A percentile compares a stretch with the other conserved stretches of the same genome.
These are phyloP conservation scores for Sebastes nivosus DNA, from an alignment of 2,797 vertebrate genomes.

Conservation along the genomic window DNA sequence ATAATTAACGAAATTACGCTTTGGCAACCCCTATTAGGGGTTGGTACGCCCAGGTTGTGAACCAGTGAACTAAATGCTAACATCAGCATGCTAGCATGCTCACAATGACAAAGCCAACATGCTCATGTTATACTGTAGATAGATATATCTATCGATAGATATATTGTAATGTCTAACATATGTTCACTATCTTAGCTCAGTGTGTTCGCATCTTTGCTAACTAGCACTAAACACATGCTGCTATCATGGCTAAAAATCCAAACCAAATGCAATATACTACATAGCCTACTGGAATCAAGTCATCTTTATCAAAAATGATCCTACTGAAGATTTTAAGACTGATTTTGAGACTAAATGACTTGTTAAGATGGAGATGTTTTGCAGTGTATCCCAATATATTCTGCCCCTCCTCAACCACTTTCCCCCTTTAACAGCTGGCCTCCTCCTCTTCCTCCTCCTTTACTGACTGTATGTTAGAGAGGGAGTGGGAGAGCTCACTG, in stretches of 20 bases:
- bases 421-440: constrained; percentile 64
- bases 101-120: neutral
- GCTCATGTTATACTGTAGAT: neutral
- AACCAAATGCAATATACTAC: no score
- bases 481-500: constrained; percentile 57
- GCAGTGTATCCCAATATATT: constrained; percentile 41
- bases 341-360: constrained; percentile 2
- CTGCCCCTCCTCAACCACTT: constrained; percentile 48
- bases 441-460: constrained; percentile 50
- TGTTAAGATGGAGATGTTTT: constrained; percentile 50
- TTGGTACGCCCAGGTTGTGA: no score
- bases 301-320: neutral
- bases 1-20: no score
- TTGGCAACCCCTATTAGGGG: no score
- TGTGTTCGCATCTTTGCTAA: neutral
- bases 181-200: neutral
- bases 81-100: no score
- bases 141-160: neutral
- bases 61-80: no score
- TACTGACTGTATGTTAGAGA: constrained; percentile 25
- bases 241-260: neutral
- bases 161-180: neutral
- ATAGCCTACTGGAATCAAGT: neutral
- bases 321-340: constrained; percentile 10
- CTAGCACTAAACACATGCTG: neutral